Conservation (phyloP, 92 coral and sea anemone species). For the Epizoanthus stellaris region DNA sequence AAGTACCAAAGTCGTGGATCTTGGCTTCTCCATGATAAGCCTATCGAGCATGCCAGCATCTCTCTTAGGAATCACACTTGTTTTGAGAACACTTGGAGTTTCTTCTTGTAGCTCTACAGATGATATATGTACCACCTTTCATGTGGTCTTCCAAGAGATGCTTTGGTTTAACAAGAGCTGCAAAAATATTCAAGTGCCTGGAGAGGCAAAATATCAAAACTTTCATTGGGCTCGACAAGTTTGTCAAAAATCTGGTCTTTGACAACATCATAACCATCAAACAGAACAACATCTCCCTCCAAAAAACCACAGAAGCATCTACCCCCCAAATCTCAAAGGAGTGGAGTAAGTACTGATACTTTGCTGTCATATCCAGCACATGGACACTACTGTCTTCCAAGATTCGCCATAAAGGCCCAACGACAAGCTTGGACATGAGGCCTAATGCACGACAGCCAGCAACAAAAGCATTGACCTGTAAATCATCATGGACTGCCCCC, state of each 20-base stretch:
- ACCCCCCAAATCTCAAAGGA: slow-evolving; percentile 49
- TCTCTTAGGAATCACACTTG: slow-evolving; percentile 25
- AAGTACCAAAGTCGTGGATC: slow-evolving; percentile 15
- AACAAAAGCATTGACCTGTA: slow-evolving; percentile 38
- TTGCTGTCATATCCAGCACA: slow-evolving; percentile 41
- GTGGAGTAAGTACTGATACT: slow-evolving; percentile 49
- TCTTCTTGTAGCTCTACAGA: not conserved
- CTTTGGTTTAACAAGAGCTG: slow-evolving; percentile 18
- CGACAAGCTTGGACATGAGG: slow-evolving; percentile 34
- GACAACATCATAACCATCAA: slow-evolving; percentile 30
- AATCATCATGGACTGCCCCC: slow-evolving; percentile 39
- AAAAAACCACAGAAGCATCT: slow-evolving; percentile 50
- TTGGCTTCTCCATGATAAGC: slow-evolving; percentile 37
- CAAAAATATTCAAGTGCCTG: slow-evolving; percentile 49
- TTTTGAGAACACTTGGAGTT: slow-evolving; percentile 17
- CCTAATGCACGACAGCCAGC: slow-evolving; percentile 55
- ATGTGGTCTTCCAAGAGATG: slow-evolving; percentile 28
- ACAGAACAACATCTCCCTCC: slow-evolving; percentile 43
- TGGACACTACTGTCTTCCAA: slow-evolving; percentile 23
- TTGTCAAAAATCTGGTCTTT: slow-evolving; percentile 47
- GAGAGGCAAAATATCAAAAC: slow-evolving; percentile 46
- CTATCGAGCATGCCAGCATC: slow-evolving; percentile 36
- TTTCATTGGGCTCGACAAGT: slow-evolving; percentile 43
- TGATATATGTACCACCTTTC: slow-evolving; percentile 29
- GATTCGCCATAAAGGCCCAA: slow-evolving; percentile 45